phyloP scores from a whole-genome alignment of 2,797 vertebrate genomes.

The Periophthalmus magnuspinnatus region DNA sequence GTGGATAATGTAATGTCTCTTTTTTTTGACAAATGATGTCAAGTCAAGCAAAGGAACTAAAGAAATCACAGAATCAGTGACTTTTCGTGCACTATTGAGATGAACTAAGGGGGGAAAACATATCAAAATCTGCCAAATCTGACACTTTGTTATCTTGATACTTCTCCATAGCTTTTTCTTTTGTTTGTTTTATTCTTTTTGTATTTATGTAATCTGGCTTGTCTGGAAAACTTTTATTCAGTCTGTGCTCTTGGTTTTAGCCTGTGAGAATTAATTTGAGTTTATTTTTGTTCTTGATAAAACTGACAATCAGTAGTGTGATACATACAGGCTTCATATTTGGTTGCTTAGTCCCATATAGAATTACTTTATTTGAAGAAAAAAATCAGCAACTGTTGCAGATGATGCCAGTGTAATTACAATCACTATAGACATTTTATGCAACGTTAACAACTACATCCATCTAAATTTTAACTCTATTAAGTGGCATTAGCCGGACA shows the following conservation, averaged over 20 bases:
- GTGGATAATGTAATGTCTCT: constrained; percentile 17
- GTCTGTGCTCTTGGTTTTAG: neutral
- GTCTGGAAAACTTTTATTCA: neutral
- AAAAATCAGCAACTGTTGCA: neutral
- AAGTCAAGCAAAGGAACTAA: neutral
- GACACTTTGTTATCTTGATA: neutral
- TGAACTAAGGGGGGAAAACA: neutral
- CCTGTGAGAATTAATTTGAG: neutral
- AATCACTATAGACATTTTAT: neutral
- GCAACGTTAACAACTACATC: neutral
- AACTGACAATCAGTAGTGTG: neutral
- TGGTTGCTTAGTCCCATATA: neutral
- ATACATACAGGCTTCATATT: neutral
- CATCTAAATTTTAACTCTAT: neutral
- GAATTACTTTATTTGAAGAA: neutral
- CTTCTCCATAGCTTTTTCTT: neutral
- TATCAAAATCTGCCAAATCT: constrained; percentile 1
- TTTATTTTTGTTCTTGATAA: neutral
- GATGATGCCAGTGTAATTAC: neutral
- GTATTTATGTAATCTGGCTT: neutral
- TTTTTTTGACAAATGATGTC: constrained; percentile 6
- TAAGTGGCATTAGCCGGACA: neutral
- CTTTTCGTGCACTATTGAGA: neutral
- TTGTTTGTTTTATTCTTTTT: neutral
- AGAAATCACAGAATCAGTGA: neutral